These are phyloP conservation scores for Psettodes erumei DNA, from an alignment of 2,113 vertebrate species.

Conservation along the genomic window DNA sequence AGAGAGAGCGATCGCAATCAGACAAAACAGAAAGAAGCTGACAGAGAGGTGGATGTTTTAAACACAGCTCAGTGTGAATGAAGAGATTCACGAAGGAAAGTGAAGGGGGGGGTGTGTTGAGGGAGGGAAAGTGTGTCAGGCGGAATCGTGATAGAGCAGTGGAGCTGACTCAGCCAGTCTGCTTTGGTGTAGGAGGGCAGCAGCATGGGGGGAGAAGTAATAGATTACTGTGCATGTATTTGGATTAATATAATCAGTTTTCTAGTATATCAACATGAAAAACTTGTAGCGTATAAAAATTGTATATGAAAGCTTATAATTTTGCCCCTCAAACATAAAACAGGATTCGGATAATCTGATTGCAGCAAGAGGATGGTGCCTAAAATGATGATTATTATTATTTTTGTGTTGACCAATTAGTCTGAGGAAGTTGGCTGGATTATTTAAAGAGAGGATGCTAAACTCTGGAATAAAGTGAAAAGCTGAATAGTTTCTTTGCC, in stretches of 20 bases:
- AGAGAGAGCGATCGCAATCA: conserved; percentile 1
- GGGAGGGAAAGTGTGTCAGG: conserved; percentile 51
- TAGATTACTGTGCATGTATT: conserved; percentile 32
- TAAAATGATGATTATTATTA: not conserved
- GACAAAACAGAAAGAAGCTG: conserved; percentile 16
- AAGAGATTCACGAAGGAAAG: conserved; percentile 48
- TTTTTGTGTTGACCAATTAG: no score
- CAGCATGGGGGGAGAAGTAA: conserved; percentile 49
- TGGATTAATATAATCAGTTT: conserved; percentile 18
- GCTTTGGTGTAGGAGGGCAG: conserved; percentile 62
- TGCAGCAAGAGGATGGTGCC: not conserved
- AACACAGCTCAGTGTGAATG: conserved; percentile 43
- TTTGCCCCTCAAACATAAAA: not conserved
- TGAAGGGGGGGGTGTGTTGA: not conserved
- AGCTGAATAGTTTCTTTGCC: no score
- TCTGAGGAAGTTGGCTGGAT: no score
- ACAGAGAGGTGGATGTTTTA: conserved; percentile 33
- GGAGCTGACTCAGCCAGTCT: conserved; percentile 76
- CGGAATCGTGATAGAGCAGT: conserved; percentile 74
- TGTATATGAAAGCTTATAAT: not conserved
- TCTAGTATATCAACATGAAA: not conserved
- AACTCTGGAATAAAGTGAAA: no score
- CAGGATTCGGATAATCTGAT: not conserved
- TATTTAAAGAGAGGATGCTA: no score
- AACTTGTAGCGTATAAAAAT: not conserved